Percentiles rank a stretch among this genome's conserved stretches.
Evolutionary conservation across 2,797 vertebrate genomes (phyloP).

Genomic region (Chelon labrosus): DNA sequence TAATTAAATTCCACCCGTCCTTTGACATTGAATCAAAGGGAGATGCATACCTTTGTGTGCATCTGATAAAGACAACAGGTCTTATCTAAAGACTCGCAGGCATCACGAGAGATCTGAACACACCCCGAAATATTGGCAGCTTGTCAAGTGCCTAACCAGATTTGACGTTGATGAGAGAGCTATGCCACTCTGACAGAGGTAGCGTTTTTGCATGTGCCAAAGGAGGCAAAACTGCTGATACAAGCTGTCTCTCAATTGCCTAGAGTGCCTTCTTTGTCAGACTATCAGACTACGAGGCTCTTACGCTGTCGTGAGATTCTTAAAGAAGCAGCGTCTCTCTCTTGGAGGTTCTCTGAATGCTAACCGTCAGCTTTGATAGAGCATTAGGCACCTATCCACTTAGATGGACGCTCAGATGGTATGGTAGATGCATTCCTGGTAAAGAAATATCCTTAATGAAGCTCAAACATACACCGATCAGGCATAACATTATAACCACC

Average conservation of each 20-base stretch:
- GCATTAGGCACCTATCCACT: conserved; percentile 38
- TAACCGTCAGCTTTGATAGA: conserved; percentile 58
- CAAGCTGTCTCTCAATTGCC: conserved; percentile 75
- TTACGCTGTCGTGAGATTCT: conserved; percentile 55
- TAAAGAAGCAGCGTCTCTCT: conserved; percentile 65
- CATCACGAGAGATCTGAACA: conserved; percentile 55
- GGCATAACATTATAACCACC: no score
- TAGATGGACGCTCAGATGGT: conserved; percentile 24
- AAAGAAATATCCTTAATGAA: conserved; percentile 19
- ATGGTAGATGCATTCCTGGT: conserved; percentile 22
- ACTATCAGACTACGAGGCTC: conserved; percentile 55
- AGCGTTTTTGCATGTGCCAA: conserved; percentile 73
- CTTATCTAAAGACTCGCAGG: conserved; percentile 56
- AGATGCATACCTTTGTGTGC: conserved; percentile 37
- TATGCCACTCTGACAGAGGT: conserved; percentile 68
- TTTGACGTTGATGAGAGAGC: conserved; percentile 78
- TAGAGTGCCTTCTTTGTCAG: conserved; percentile 79
- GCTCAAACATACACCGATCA: conserved; percentile 2
- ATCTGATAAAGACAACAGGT: conserved; percentile 47
- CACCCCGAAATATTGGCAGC: conserved; percentile 72
- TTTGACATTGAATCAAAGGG: conserved; percentile 50
- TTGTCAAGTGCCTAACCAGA: conserved; percentile 74
- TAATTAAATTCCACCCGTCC: conserved; percentile 18
- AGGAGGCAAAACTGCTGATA: conserved; percentile 80
- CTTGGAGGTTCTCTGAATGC: conserved; percentile 29